Conservation (phyloP, 2,113 vertebrate species). For the Corvus cornix region DNA sequence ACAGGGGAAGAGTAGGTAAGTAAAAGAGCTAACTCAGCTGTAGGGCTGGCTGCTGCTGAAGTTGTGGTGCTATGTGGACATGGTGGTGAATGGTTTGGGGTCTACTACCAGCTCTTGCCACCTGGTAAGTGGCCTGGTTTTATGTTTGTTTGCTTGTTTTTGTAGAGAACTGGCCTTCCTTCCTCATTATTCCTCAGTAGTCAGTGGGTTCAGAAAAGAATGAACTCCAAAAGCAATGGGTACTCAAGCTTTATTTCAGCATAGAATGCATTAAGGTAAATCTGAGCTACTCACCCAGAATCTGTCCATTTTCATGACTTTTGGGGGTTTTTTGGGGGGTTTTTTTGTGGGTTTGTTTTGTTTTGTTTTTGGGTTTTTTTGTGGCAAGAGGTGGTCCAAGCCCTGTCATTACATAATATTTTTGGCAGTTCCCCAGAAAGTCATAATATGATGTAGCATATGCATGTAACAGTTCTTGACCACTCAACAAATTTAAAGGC, state of each 20-base stretch:
- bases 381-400: not conserved
- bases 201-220: not conserved
- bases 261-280: not conserved
- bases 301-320: not conserved
- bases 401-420: not conserved
- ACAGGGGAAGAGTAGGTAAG: not conserved
- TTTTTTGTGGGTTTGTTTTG: not conserved
- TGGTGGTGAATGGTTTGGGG: not conserved
- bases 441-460: not conserved
- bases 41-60: not conserved
- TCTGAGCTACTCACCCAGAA: not conserved
- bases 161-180: not conserved
- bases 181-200: not conserved
- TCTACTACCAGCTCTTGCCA: not conserved
- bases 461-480: not conserved
- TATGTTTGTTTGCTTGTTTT: not conserved
- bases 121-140: not conserved
- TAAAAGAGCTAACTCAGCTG: not conserved
- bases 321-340: not conserved
- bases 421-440: not conserved
- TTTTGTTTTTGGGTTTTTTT: not conserved
- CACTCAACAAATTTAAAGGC: slow-evolving; percentile 1
- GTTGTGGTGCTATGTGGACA: not conserved
- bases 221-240: not conserved
- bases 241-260: not conserved